phyloP scores from a whole-genome alignment of 2,113 vertebrate genomes.

The Petrocephalus microphthalmus region DNA sequence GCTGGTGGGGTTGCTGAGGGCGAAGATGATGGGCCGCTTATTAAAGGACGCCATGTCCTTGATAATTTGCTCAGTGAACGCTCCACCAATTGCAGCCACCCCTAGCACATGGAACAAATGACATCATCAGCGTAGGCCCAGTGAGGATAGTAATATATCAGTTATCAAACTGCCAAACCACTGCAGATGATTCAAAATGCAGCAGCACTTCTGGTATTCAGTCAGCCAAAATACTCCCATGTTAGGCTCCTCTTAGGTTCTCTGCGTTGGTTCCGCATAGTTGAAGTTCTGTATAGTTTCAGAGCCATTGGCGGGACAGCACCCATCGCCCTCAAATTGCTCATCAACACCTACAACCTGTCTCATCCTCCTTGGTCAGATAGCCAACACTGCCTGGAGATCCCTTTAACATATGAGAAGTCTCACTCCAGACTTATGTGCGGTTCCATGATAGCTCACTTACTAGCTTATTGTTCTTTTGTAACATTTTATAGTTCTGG shows the following conservation, averaged over 20 bases:
- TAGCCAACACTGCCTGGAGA: not conserved
- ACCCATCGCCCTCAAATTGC: not conserved
- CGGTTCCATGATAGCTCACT: not conserved
- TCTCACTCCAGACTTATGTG: not conserved
- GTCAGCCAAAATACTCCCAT: not conserved
- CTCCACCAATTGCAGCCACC: slow-evolving; percentile 83
- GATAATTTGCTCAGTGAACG: slow-evolving; percentile 84
- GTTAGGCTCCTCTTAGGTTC: not conserved
- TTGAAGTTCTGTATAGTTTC: not conserved
- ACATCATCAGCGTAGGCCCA: not conserved
- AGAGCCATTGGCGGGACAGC: not conserved
- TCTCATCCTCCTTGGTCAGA: not conserved
- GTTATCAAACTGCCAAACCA: not conserved
- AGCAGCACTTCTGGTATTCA: not conserved
- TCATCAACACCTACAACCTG: not conserved
- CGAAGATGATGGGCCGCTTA: slow-evolving; percentile 85
- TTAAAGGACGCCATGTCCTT: slow-evolving; percentile 86
- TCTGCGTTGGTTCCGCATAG: not conserved
- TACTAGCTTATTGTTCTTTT: not conserved
- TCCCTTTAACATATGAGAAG: not conserved
- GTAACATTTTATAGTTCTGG: not conserved
- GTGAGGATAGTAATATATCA: not conserved
- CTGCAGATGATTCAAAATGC: not conserved
- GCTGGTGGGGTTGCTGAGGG: slow-evolving; percentile 95
- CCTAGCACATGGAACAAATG: slow-evolving; percentile 56